Evolutionary conservation across 2,113 vertebrate genomes (phyloP).

Genomic region (Grus americana): DNA sequence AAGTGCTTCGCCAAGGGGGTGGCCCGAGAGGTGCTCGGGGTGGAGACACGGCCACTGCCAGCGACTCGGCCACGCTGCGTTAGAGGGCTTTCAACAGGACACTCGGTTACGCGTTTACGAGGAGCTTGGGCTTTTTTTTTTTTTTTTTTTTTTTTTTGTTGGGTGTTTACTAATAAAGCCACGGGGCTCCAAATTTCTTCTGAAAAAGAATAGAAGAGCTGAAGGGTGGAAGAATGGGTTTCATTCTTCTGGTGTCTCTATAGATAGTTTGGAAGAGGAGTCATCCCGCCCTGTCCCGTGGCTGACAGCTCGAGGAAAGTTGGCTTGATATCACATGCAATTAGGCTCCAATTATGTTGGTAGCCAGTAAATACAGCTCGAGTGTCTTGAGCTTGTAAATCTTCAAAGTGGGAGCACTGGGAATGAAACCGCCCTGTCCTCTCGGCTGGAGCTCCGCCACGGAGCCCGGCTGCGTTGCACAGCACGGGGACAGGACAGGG

Average conservation of each 20-base stretch:
- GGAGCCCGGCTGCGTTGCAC: accelerated
- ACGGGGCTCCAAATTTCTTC: neutral
- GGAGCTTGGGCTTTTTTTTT: neutral
- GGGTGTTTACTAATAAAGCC: neutral
- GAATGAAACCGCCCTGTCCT: accelerated
- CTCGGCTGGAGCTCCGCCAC: neutral
- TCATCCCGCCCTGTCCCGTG: neutral
- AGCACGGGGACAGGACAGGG: accelerated
- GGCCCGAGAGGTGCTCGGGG: neutral
- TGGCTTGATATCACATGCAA: neutral
- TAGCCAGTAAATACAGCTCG: neutral
- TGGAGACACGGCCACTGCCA: neutral
- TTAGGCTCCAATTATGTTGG: neutral
- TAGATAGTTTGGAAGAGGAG: neutral
- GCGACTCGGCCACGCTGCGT: neutral
- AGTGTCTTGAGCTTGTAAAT: neutral
- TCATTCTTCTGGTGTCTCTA: neutral
- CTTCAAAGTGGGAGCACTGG: neutral
- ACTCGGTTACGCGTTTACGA: neutral
- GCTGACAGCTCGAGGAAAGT: neutral
- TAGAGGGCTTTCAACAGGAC: neutral
- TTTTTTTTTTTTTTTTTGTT: too few relatives aligned
- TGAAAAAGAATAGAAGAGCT: neutral
- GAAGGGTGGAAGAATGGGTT: neutral
- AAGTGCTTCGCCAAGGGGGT: neutral